Percentiles rank a stretch among this genome's conserved stretches.
Conservation (phyloP, 1,140 invertebrate species). For the Hestina assimilis region DNA sequence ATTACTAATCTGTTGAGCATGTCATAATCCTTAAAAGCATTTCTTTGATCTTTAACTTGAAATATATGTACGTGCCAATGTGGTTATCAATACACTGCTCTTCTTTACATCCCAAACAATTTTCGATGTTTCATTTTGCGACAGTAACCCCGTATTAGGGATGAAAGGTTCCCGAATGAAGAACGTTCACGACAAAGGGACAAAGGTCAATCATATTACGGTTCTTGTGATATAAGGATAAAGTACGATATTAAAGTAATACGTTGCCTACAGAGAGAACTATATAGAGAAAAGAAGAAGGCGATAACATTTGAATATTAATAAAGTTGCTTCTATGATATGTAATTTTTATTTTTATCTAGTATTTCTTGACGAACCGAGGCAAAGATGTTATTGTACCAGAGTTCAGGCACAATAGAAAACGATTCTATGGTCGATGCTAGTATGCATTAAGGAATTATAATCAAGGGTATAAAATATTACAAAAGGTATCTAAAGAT, state of each 20-base stretch:
- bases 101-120: too few species aligned
- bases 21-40: too few species aligned
- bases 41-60: too few species aligned
- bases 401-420: too few species aligned
- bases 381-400: too few species aligned
- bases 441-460: too few species aligned
- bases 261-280: conserved; percentile 29
- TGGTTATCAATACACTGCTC: not conserved
- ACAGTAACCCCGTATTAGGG: conserved; percentile 20
- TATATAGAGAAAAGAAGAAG: conserved; percentile 7
- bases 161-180: conserved; percentile 21
- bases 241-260: conserved; percentile 33
- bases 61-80: too few species aligned
- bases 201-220: conserved; percentile 39
- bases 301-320: conserved; percentile 26
- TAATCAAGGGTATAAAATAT: too few species aligned
- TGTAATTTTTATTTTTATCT: not conserved
- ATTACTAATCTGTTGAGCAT: too few species aligned
- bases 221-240: conserved; percentile 28
- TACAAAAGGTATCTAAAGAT: too few species aligned
- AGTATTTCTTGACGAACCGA: not conserved
- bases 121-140: conserved; percentile 17
- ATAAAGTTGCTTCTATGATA: conserved; percentile 5
- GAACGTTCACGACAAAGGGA: conserved; percentile 32
- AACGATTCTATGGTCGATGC: too few species aligned